Base-by-base conservation (phyloP, 2,888 invertebrate genomes). In the Thelaira solivaga region DNA sequence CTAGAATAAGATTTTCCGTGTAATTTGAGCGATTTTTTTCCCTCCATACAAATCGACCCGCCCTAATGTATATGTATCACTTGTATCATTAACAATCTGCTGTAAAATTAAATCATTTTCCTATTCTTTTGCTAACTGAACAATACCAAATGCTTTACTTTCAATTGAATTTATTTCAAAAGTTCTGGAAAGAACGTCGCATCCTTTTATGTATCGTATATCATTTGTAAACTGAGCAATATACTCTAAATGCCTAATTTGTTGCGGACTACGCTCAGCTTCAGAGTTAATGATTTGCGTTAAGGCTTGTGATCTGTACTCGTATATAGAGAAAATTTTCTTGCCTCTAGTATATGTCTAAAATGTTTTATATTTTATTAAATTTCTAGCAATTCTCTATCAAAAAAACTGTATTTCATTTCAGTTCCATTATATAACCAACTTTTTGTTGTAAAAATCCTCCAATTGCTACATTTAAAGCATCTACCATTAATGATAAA, bases 281-380 rank as follows among this genome's bases (percentile, higher is more conserved):
- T n/a, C 2, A 11, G 47, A 26, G n/a, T 45, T 24, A 24, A 45
- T 45, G 1, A 24, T n/a, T n/a, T 24, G 24, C n/a, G 45, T 45
- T n/a, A 45, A 4, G 45, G 45, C 20, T 45, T 45, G 45, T 45
- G 45, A 45, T 45, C 45, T n/a, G n/a, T n/a, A n/a, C n/a, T n/a
- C 5, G 45, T 45, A 6, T 45, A 45, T 24, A 45, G 24, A 24
- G 10, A 5, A 26, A 47, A 47, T 3, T 2, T n/a, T 26, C 47
- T 24, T 26, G 13, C 26, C 13, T 47, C 47, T 4, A 47, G 13
- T 4, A 26, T 47, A 47, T 47, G 26, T 47, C 26, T 47, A n/a
- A 31, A 31, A 6, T 51, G 49, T 26, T 29, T 51, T 29, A 51
- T 31, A 29, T 29, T 51, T 29, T 20, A 47, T 10, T 31, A 31